phyloP scores from a whole-genome alignment of 35 echinoderm and acorn worm genomes.

The Apostichopus parvimensis region DNA sequence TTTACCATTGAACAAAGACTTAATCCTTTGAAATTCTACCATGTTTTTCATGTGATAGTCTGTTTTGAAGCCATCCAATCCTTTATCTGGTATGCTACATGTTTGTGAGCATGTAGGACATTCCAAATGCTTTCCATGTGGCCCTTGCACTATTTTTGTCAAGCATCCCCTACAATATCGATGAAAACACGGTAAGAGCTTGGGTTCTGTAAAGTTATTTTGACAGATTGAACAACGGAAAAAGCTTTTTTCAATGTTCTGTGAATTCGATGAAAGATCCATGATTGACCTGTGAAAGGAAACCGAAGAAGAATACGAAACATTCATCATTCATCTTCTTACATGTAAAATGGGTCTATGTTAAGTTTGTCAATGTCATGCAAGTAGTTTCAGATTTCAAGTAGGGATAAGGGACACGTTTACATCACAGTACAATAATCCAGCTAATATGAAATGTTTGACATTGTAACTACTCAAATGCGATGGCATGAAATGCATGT shows the following conservation, averaged over 20 bases:
- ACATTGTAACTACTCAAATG: too few relatives aligned
- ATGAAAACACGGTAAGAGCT: conserved; percentile 33
- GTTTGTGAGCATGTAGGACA: neutral
- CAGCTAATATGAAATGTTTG: too few relatives aligned
- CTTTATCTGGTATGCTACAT: neutral
- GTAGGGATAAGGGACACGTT: too few relatives aligned
- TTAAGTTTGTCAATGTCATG: too few relatives aligned
- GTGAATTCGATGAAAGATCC: neutral
- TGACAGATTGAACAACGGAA: too few relatives aligned
- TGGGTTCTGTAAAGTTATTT: too few relatives aligned
- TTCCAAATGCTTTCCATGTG: neutral
- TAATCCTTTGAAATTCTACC: neutral
- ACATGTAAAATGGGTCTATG: too few relatives aligned
- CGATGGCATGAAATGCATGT: too few relatives aligned
- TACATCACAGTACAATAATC: too few relatives aligned
- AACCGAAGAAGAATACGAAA: neutral
- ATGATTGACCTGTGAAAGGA: neutral
- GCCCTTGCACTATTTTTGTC: neutral
- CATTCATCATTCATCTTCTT: too few relatives aligned
- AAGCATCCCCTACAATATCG: conserved; percentile 35
- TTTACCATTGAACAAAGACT: neutral
- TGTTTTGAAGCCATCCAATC: conserved; percentile 23
- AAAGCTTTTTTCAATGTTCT: neutral
- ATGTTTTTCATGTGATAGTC: conserved; percentile 19
- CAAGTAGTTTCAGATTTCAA: too few relatives aligned